Base-by-base conservation (phyloP, 1,140 invertebrate genomes). In the Planococcus citri region DNA sequence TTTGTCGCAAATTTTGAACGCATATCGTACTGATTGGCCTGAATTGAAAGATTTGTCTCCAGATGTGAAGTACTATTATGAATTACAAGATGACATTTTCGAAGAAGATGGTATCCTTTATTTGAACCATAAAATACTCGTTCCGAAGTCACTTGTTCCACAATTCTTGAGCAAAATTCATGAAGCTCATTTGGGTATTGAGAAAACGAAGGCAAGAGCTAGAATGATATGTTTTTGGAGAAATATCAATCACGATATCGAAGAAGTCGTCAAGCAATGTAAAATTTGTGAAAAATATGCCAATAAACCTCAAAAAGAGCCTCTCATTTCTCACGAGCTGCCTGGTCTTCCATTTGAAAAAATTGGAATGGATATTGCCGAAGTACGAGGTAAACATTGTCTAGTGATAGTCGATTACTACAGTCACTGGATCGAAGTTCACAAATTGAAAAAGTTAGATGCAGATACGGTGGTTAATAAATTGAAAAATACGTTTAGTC, bases 131-230 rank as follows among this genome's bases (percentile, higher is more conserved):
- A n/a, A 51, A 51, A 51, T 51, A 20, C 10, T 51, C 17, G n/a
- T 51, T 20, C 78, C 78, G 8, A 71, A 57, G 9, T 27, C 57
- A 9, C 70, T 78, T 21, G 70, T 77, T 27, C 38, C 61, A 27
- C 70, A 74, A 69, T 78, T 79, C 70, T 61, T 79, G 61, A 27
- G 73, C 0, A 71, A 72, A 38, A 57, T 80, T 8, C 78, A 79
- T 70, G 76, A 78, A 68, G 74, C 73, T 25, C 76, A 73, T 73
- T 27, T 74, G 1, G 76, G 74, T 10, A 37, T 71, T 21, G 57
- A 24, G 1, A 71, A 71, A 25, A 37, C 70, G 0, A 58, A 37
- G 8, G 21, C 33, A 60, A 29, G 33, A 37, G 70, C 68, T 0
- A 68, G 33, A 58, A 22, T 22, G 1, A 29, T 14, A 17, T 29